Conservation (phyloP, 2,113 vertebrate genomes). For the Hydrolagus affinis region DNA sequence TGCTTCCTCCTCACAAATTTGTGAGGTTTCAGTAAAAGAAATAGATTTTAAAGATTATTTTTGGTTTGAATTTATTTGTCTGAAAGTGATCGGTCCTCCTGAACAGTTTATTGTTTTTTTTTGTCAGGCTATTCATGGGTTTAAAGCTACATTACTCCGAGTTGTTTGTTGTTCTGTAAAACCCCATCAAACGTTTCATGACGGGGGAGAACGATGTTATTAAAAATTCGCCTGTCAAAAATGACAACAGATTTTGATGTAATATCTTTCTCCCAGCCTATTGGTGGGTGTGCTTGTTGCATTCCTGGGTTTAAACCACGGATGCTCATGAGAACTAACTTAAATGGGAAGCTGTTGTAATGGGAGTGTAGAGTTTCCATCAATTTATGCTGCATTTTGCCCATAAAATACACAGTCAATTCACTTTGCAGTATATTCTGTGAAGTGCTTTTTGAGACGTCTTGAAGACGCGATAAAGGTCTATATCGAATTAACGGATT, state of each 20-base stretch:
- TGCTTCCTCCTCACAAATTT: not conserved
- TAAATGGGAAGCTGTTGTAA: not conserved
- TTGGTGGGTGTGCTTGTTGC: not conserved
- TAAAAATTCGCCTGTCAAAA: not conserved
- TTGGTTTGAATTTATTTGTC: not conserved
- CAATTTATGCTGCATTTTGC: too few species aligned
- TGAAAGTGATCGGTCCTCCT: too few species aligned
- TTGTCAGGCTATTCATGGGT: not conserved
- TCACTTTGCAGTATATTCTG: too few species aligned
- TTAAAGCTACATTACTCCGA: not conserved
- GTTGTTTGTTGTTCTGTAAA: not conserved
- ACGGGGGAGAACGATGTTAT: not conserved
- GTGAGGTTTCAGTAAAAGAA: not conserved
- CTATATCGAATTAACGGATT: too few species aligned
- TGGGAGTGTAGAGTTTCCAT: not conserved
- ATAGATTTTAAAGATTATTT: not conserved
- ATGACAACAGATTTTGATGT: too few species aligned
- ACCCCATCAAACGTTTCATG: not conserved
- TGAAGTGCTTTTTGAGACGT: too few species aligned
- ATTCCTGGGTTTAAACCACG: not conserved
- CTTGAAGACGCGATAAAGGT: too few species aligned
- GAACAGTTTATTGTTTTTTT: not conserved
- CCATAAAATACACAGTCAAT: too few species aligned
- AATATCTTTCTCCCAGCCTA: not conserved
- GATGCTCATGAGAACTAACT: not conserved